These are phyloP conservation scores for Cataglyphis cursor DNA, from an alignment of 2,888 invertebrate genomes.

Conservation along the genomic window DNA sequence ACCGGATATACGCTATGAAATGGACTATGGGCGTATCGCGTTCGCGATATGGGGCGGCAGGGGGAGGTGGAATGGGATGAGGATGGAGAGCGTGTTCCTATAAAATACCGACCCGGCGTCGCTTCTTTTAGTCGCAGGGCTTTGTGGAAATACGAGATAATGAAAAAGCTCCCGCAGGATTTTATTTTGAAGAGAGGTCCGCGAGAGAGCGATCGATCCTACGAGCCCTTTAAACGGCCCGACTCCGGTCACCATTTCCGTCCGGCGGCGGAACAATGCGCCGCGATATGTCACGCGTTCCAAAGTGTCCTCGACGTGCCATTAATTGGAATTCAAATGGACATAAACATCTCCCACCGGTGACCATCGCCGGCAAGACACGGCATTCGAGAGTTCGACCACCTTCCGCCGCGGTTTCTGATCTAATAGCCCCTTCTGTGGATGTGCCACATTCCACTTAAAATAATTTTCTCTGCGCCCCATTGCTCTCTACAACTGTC, in stretches of 20 bases:
- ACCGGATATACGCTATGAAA: conserved; percentile 41
- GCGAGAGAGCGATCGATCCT: conserved; percentile 62
- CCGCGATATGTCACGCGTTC: conserved; percentile 79
- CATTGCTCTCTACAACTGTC: neutral
- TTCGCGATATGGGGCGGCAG: conserved; percentile 23
- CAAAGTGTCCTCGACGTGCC: conserved; percentile 79
- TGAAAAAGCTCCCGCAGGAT: conserved; percentile 59
- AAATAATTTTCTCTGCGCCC: neutral
- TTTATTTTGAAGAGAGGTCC: conserved; percentile 55
- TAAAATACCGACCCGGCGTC: conserved; percentile 52
- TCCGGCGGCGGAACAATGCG: conserved; percentile 73
- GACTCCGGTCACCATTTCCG: conserved; percentile 71
- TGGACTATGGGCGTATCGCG: conserved; percentile 52
- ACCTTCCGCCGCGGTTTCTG: conserved; percentile 60
- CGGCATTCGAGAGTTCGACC: conserved; percentile 69
- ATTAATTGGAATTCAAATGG: conserved; percentile 82
- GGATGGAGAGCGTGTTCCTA: conserved; percentile 35
- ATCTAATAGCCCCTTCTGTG: conserved; percentile 2
- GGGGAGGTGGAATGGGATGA: neutral
- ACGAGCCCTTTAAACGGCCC: conserved; percentile 61
- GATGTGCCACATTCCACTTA: neutral
- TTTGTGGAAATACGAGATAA: conserved; percentile 56
- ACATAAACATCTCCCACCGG: conserved; percentile 75
- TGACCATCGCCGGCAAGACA: conserved; percentile 69
- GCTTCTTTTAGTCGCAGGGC: conserved; percentile 49